phyloP scores from a whole-genome alignment of 2,888 invertebrate species.

The Oxyteleia sp. region DNA sequence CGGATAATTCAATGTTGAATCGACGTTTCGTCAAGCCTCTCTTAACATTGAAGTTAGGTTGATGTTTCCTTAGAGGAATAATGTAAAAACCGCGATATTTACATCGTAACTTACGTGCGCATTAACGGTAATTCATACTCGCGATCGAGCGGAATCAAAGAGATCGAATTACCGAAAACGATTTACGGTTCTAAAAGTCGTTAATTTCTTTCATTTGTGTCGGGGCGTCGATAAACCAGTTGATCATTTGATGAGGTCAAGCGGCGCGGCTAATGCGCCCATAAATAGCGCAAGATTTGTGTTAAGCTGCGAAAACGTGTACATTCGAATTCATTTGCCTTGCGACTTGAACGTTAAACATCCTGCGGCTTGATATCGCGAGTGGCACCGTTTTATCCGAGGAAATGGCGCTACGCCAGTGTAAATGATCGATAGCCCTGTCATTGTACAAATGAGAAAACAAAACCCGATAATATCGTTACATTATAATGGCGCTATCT shows the following conservation, averaged over 20 bases:
- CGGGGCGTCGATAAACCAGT: slow-evolving; percentile 28
- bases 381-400: slow-evolving; percentile 60
- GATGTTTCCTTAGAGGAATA: too few species aligned
- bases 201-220: slow-evolving; percentile 17
- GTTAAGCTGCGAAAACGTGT: slow-evolving; percentile 1
- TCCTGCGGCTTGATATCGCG: slow-evolving; percentile 55
- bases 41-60: too few species aligned
- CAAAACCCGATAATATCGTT: slow-evolving; percentile 24
- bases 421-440: slow-evolving; percentile 66
- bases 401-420: slow-evolving; percentile 60
- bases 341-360: slow-evolving; percentile 53
- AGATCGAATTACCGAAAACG: slow-evolving; percentile 53
- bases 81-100: slow-evolving; percentile 4
- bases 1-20: too few species aligned
- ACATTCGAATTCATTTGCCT: slow-evolving; percentile 44
- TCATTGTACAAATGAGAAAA: slow-evolving; percentile 65
- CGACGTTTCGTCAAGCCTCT: too few species aligned
- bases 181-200: slow-evolving; percentile 29
- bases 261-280: slow-evolving; percentile 18
- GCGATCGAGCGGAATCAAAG: slow-evolving; percentile 9
- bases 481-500: slow-evolving; percentile 29
- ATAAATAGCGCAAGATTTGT: slow-evolving; percentile 52
- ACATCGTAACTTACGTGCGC: too few species aligned
- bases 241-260: slow-evolving; percentile 43
- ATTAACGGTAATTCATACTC: slow-evolving; percentile 55